Percentiles rank a stretch among this genome's conserved stretches.
Evolutionary conservation across 2,797 vertebrate species (phyloP).

Genomic region (Alauda arvensis): DNA sequence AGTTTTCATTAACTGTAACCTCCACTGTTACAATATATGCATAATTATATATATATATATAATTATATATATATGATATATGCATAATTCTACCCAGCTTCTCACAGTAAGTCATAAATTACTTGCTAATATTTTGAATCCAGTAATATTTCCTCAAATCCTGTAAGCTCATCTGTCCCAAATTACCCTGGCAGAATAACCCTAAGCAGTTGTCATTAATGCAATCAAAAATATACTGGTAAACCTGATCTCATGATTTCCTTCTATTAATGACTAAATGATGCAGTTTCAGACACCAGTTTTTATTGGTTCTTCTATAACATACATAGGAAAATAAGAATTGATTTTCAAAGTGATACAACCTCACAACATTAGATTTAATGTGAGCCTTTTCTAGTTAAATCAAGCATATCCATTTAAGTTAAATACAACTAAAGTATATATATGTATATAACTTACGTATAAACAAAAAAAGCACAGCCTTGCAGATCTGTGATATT

Average conservation of each 20-base stretch:
- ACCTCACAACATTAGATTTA: neutral
- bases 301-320: neutral
- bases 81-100: neutral
- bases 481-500: neutral
- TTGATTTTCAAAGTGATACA: neutral
- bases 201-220: neutral
- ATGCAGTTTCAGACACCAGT: neutral
- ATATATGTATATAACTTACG: neutral
- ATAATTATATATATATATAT: too few species aligned
- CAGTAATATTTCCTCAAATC: neutral
- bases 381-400: neutral
- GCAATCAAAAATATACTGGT: neutral
- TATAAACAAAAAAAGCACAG: neutral
- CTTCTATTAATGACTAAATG: neutral
- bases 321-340: neutral
- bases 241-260: neutral
- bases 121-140: conserved; percentile 1
- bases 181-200: neutral
- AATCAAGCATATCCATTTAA: neutral
- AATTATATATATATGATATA: neutral
- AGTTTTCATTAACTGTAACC: neutral
- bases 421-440: neutral
- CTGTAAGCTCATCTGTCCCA: neutral
- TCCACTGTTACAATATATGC: neutral
- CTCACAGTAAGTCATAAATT: neutral